A percentile compares a stretch with the other conserved stretches of the same genome.
phyloP scores from a whole-genome alignment of 2,797 vertebrate species.

The Sebastes oblongus region DNA sequence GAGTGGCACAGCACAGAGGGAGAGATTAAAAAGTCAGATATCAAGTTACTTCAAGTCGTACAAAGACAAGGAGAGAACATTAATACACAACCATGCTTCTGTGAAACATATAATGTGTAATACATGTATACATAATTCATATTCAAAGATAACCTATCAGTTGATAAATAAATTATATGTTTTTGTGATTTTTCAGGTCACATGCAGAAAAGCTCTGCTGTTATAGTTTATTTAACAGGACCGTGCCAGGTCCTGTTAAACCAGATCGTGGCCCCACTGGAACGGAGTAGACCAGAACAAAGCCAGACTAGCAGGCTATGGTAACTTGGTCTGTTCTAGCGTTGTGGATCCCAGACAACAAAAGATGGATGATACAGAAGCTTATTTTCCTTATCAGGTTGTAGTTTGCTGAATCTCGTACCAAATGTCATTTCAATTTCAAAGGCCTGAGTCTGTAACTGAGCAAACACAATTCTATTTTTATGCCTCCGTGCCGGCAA shows the following conservation, averaged over 20 bases:
- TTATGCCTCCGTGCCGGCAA: too few relatives aligned
- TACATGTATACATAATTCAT: background rate
- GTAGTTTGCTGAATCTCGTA: slow-evolving; percentile 4
- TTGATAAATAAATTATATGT: background rate
- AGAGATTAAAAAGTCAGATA: slow-evolving; percentile 41
- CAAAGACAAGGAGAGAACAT: background rate
- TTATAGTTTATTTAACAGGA: background rate
- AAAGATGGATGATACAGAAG: background rate
- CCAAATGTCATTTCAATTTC: slow-evolving; percentile 17
- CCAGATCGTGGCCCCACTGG: background rate
- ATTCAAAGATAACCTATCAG: background rate
- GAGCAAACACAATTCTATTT: background rate
- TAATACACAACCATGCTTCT: background rate
- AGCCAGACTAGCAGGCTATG: background rate
- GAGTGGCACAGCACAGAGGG: slow-evolving; percentile 31
- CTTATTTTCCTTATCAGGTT: slow-evolving; percentile 9
- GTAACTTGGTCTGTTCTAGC: background rate
- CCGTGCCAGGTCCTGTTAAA: background rate
- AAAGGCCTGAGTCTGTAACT: slow-evolving; percentile 4
- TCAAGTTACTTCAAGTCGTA: background rate
- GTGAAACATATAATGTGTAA: background rate
- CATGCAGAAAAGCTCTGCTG: background rate
- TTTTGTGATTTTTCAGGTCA: background rate
- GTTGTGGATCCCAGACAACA: background rate
- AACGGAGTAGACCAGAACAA: background rate